A percentile compares a stretch with the other conserved stretches of the same genome.
Evolutionary conservation across 2,797 vertebrate species (phyloP).

Genomic region (Schizopygopsis malacanthus): DNA sequence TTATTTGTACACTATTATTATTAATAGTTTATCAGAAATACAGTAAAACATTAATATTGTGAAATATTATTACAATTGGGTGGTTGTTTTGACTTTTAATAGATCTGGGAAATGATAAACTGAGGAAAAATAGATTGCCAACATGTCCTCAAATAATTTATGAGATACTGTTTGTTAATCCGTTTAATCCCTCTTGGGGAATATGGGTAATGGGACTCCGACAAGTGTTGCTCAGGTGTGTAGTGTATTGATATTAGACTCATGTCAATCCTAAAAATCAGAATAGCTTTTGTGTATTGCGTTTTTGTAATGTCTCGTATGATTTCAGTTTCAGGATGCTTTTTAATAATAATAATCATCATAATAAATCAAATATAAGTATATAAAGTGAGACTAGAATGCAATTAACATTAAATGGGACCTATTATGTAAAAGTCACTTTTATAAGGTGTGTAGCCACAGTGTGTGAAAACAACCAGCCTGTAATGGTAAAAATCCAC

Average conservation of each 20-base stretch:
- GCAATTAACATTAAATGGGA: not conserved
- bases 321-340: not conserved
- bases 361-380: not conserved
- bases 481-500: no score
- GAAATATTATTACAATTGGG: not conserved
- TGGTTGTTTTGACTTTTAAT: no score
- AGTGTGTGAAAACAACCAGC: no score
- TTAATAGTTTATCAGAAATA: no score
- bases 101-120: no score
- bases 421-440: no score
- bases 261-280: not conserved
- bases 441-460: no score
- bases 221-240: no score
- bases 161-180: not conserved
- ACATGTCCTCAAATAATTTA: not conserved
- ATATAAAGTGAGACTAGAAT: not conserved
- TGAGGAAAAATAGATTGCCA: not conserved
- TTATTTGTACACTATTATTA: no score
- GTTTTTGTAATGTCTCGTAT: not conserved
- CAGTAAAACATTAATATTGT: not conserved
- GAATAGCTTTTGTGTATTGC: no score
- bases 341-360: not conserved
- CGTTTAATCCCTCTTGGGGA: not conserved
- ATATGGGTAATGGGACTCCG: not conserved
- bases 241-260: not conserved